These are phyloP conservation scores for Drosophila kikkawai DNA, from an alignment of 1,140 invertebrate genomes.

Conservation along the genomic window DNA sequence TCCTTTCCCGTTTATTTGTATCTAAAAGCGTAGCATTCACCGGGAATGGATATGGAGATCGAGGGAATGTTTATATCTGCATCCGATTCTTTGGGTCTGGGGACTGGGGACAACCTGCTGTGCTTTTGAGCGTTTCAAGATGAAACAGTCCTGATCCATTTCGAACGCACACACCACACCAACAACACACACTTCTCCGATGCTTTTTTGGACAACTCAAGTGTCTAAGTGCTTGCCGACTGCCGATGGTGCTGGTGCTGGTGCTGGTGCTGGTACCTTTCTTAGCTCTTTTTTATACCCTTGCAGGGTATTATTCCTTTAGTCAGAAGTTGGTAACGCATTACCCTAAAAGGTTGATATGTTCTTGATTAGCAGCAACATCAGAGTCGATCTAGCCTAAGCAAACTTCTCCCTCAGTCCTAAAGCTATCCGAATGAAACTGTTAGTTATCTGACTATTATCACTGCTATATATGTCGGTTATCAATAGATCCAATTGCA, in stretches of 20 bases:
- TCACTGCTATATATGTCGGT: too few relatives aligned
- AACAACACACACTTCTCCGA: constrained; percentile 21
- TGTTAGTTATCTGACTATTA: too few relatives aligned
- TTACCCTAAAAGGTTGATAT: too few relatives aligned
- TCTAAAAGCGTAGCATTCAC: constrained; percentile 29
- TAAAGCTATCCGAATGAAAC: too few relatives aligned
- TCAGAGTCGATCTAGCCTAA: too few relatives aligned
- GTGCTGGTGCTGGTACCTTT: not conserved
- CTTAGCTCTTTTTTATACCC: constrained; percentile 5
- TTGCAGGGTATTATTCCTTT: too few relatives aligned
- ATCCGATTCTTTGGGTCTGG: constrained; percentile 45
- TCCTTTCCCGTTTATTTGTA: constrained; percentile 6
- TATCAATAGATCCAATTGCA: too few relatives aligned
- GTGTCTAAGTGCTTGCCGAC: constrained; percentile 74
- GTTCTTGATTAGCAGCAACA: too few relatives aligned
- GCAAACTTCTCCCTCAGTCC: too few relatives aligned
- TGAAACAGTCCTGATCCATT: constrained; percentile 77
- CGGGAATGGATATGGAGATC: constrained; percentile 11
- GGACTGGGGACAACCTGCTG: constrained; percentile 76
- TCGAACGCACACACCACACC: constrained; percentile 36
- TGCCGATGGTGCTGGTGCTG: constrained; percentile 2
- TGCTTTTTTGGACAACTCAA: constrained; percentile 73
- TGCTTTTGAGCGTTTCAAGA: constrained; percentile 72
- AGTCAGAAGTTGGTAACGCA: too few relatives aligned
- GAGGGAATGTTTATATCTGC: constrained; percentile 69